These are phyloP conservation scores for Mus pahari DNA, from an alignment of 2,113 vertebrate genomes.

Conservation along the genomic window DNA sequence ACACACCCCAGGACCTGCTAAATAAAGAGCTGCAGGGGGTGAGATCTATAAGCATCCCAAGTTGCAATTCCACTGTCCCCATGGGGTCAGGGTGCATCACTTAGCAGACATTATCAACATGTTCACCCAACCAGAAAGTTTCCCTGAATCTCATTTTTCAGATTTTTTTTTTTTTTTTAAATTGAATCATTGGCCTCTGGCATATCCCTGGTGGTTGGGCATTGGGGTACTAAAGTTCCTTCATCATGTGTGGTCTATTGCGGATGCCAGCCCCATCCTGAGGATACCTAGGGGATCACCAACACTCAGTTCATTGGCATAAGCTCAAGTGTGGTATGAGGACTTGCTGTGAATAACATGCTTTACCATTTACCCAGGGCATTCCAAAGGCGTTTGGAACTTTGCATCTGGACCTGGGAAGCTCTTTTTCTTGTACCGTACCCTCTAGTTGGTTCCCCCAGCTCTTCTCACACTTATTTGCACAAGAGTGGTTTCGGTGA, in stretches of 20 bases:
- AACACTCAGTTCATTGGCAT: background rate
- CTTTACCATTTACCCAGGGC: background rate
- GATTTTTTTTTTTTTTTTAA: background rate
- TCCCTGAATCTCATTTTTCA: background rate
- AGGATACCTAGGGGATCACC: background rate
- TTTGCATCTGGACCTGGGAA: background rate
- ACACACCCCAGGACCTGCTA: background rate
- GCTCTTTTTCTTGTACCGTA: background rate
- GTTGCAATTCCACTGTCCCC: background rate
- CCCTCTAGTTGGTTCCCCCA: background rate
- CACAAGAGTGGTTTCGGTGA: background rate
- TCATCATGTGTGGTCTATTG: background rate
- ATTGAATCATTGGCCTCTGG: background rate
- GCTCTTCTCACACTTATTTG: background rate
- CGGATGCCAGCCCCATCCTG: background rate
- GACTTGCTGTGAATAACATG: background rate
- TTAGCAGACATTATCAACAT: too few species aligned
- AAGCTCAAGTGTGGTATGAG: background rate
- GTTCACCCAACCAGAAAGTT: background rate
- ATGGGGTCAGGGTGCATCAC: background rate
- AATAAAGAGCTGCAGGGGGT: background rate
- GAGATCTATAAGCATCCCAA: background rate
- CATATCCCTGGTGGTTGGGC: background rate
- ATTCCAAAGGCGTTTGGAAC: background rate
- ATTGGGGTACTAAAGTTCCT: background rate